Conservation (phyloP, 1,140 invertebrate species). For the Ectropis grisescens region DNA sequence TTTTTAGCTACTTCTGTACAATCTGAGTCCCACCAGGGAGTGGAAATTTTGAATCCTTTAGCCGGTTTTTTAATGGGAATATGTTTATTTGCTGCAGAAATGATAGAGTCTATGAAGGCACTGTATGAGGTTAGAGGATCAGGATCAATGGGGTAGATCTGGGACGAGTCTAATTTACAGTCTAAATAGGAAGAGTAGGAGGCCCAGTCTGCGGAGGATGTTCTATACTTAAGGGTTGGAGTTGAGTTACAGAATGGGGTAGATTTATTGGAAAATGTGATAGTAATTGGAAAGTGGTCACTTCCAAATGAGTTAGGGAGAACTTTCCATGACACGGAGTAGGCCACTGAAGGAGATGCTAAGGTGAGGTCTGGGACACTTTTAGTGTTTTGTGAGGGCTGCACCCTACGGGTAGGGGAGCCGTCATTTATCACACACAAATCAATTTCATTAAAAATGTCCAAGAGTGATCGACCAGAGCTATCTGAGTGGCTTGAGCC, state of each 20-base stretch:
- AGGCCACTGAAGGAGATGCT: slow-evolving; percentile 1
- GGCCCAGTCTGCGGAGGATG: too few relatives aligned
- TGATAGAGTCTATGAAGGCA: too few relatives aligned
- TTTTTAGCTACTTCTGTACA: slow-evolving; percentile 3
- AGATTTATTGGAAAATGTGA: not conserved
- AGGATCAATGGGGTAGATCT: too few relatives aligned
- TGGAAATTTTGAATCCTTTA: not conserved
- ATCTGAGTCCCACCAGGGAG: slow-evolving; percentile 6
- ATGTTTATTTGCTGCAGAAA: too few relatives aligned
- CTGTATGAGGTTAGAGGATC: too few relatives aligned
- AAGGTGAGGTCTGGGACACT: slow-evolving; percentile 2
- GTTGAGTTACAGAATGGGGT: too few relatives aligned
- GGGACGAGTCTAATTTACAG: too few relatives aligned
- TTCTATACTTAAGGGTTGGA: too few relatives aligned
- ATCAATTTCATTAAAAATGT: not conserved
- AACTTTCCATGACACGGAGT: slow-evolving; percentile 1
- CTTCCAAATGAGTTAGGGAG: slow-evolving; percentile 1
- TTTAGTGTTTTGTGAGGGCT: slow-evolving; percentile 1
- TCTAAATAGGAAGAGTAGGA: too few relatives aligned
- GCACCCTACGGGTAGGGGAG: slow-evolving; percentile 2
- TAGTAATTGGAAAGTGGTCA: slow-evolving; percentile 6
- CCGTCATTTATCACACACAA: slow-evolving; percentile 7
- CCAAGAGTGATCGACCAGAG: not conserved
- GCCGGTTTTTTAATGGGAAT: slow-evolving; percentile 4
- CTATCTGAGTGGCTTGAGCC: not conserved